Percentiles rank a stretch among this genome's conserved stretches.
These are phyloP conservation scores for Drosophila athabasca DNA, from an alignment of 1,140 invertebrate species.

Conservation along the genomic window DNA sequence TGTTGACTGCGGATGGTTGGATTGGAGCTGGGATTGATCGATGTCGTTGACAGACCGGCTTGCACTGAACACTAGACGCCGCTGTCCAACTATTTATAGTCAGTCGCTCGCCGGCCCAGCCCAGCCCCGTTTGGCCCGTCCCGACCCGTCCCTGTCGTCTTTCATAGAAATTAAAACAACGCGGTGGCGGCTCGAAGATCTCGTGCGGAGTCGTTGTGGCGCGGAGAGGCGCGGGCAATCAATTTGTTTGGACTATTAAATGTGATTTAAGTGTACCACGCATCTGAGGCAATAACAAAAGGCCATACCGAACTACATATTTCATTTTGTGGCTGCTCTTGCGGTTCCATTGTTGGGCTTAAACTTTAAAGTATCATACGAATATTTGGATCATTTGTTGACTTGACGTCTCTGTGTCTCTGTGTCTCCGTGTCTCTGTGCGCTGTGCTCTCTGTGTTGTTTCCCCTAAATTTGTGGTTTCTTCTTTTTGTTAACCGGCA, in stretches of 20 bases:
- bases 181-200: slow-evolving; percentile 22
- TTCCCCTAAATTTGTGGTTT: background rate
- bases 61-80: slow-evolving; percentile 62
- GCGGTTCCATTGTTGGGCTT: slow-evolving; percentile 51
- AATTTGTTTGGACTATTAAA: slow-evolving; percentile 80
- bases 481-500: slow-evolving; percentile 18
- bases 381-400: slow-evolving; percentile 52
- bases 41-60: slow-evolving; percentile 66
- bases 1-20: slow-evolving; percentile 37
- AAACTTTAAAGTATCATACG: slow-evolving; percentile 14
- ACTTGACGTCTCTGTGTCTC: slow-evolving; percentile 48
- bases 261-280: slow-evolving; percentile 74
- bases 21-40: slow-evolving; percentile 34
- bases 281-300: slow-evolving; percentile 57
- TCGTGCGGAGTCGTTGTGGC: slow-evolving; percentile 5
- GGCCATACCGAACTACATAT: slow-evolving; percentile 28
- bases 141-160: slow-evolving; percentile 41
- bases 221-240: slow-evolving; percentile 41
- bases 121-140: slow-evolving; percentile 1
- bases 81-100: slow-evolving; percentile 69
- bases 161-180: slow-evolving; percentile 74
- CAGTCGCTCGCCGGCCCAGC: slow-evolving; percentile 21
- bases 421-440: background rate
- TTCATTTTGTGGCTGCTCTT: slow-evolving; percentile 45
- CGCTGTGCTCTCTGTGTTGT: background rate